These are phyloP conservation scores for Diuraphis noxia DNA, from an alignment of 1,140 invertebrate genomes.

Conservation along the genomic window DNA sequence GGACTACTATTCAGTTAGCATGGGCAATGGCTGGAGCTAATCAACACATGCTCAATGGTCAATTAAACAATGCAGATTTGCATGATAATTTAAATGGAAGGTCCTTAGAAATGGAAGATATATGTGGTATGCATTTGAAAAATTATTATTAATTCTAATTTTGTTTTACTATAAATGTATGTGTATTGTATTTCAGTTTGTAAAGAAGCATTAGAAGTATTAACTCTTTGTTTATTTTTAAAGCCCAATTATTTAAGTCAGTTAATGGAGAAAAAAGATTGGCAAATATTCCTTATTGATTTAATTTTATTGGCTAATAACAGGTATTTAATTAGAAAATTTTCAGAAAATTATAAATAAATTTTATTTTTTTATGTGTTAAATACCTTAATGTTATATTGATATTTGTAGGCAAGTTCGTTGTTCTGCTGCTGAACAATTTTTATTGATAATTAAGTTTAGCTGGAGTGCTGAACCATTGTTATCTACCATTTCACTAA, in stretches of 20 bases:
- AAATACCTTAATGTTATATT: background rate
- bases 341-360: background rate
- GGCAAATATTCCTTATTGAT: slow-evolving; percentile 87
- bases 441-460: slow-evolving; percentile 78
- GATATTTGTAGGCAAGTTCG: slow-evolving; percentile 67
- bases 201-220: slow-evolving; percentile 87
- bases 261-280: slow-evolving; percentile 71
- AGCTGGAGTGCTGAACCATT: slow-evolving; percentile 67
- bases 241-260: slow-evolving; percentile 77
- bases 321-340: slow-evolving; percentile 58
- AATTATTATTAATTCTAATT: slow-evolving; percentile 35
- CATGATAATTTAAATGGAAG: slow-evolving; percentile 55
- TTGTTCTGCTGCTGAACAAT: slow-evolving; percentile 78
- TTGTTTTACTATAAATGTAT: slow-evolving; percentile 16
- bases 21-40: slow-evolving; percentile 77
- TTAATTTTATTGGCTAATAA: slow-evolving; percentile 75
- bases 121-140: slow-evolving; percentile 60
- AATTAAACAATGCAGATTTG: slow-evolving; percentile 36
- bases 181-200: slow-evolving; percentile 67
- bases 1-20: slow-evolving; percentile 73
- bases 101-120: slow-evolving; percentile 63
- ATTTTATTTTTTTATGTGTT: slow-evolving; percentile 17
- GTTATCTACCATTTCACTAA: slow-evolving; percentile 73
- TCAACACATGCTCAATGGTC: slow-evolving; percentile 61
- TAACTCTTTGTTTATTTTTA: slow-evolving; percentile 83